Base-by-base conservation (phyloP, 2,797 vertebrate species). In the Notolabrus celidotus region DNA sequence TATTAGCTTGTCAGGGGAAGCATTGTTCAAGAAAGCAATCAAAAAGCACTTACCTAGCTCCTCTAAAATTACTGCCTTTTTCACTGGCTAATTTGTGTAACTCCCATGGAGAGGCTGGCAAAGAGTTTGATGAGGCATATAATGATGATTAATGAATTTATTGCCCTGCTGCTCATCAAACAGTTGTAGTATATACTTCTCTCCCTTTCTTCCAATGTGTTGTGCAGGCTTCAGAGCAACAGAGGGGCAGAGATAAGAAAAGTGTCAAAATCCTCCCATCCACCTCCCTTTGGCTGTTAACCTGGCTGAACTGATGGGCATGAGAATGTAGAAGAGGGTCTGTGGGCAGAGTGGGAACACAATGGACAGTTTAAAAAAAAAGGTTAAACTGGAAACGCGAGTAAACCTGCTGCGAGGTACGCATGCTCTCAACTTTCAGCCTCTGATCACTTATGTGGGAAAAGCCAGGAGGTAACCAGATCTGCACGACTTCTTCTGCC, bases 121-220 rank as follows among this genome's bases (percentile, higher is more conserved):
- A 97, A 97, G 96, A 95, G 96, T 96, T 98, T 97, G 97, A 99
- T 98, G 97, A 99, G 97, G 96, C 98, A 98, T 98, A 97, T 97
- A 99, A 99, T 97, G 96, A 99, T 98, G 97, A 99, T 99, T 97
- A 99, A 99, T 99, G 96, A 97, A 98, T 98, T 96, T 97, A 98
- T 97, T 97, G 97, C 96, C 95, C 94, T 88, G 86, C 94, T 95
- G 96, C 96, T 97, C 96, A 96, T 98, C 96, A 97, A 97, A 96
- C 91, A 88, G 93, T 94, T 93, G 92, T 95, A 94, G 94, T 95
- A 95, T 96, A 96, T 96, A 95, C 94, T 95, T 92, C 92, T 92
- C 93, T 90, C 85, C 88, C 89, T 94, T 88, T 90, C 88, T 91
- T 92, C 88, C 82, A 77, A 92, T 90, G 88, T 93, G 89, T 92